These are phyloP conservation scores for Ditula angustiorana DNA, from an alignment of 2,888 invertebrate genomes.

Conservation along the genomic window DNA sequence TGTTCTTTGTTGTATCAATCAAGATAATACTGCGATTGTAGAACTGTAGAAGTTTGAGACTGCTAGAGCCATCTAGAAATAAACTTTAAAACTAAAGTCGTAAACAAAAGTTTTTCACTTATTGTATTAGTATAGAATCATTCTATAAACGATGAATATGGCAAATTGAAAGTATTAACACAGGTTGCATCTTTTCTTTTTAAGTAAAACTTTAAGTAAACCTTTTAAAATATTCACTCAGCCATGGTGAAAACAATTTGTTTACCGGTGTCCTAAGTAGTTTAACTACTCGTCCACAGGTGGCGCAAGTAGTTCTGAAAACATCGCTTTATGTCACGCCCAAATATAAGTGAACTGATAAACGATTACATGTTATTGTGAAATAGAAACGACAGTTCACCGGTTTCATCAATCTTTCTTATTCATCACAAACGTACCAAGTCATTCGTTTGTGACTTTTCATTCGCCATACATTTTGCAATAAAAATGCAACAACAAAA, in stretches of 20 bases:
- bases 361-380: conserved; percentile 70
- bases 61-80: conserved; percentile 18
- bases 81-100: neutral
- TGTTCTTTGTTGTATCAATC: too few relatives aligned
- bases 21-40: too few relatives aligned
- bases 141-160: too few relatives aligned
- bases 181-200: too few relatives aligned
- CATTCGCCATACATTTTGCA: conserved; percentile 55
- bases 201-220: too few relatives aligned
- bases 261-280: conserved; percentile 15
- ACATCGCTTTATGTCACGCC: conserved; percentile 67
- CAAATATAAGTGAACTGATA: conserved; percentile 65
- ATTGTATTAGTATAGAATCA: too few relatives aligned
- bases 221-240: too few relatives aligned
- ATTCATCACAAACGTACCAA: conserved; percentile 68
- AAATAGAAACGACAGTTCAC: conserved; percentile 71
- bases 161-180: too few relatives aligned
- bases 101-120: too few relatives aligned
- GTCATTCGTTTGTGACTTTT: conserved; percentile 65
- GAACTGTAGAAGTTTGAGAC: neutral
- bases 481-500: conserved; percentile 76
- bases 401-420: conserved; percentile 62
- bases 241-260: neutral
- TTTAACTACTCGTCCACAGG: conserved; percentile 53
- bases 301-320: conserved; percentile 55